Evolutionary conservation across 2,888 invertebrate species (phyloP), one percentile per base, ranked within the genome.

Genomic region (Proisotoma minuta): DNA sequence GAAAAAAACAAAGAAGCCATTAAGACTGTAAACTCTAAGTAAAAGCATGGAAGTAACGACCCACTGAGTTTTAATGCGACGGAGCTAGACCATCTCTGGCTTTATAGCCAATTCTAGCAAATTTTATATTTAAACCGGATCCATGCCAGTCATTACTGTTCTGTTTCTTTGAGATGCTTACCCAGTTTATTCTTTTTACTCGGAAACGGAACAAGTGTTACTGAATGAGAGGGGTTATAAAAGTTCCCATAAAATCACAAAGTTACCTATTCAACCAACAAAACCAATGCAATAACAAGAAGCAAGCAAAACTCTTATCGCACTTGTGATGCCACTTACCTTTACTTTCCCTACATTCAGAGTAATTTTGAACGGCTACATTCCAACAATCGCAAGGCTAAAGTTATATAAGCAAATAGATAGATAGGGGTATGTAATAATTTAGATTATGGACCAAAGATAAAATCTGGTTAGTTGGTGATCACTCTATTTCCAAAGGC

Each of bases 71-170:
- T 54, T 54, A 54, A 54, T 54, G 53, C 23, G 53, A 29, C 39
- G 23, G 53, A 28, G 39, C 39, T 39, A 39, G 53, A 29, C 53
- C 34, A 34, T 39, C 20, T 39, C 53, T 22, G 39, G 23, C n/a
- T 54, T 54, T 54, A 54, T 54, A 54, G 53, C 23, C 53, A 22
- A 54, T 54, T 54, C 39, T 22, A 49, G 39, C 29, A 54, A 54
- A 54, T 54, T 54, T 54, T 54, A 54, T 54, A 54, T 54, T 54
- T 54, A 54, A 54, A 54, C 53, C 34, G 34, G 52, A 52, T n/a
- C n/a, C n/a, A n/a, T 52, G 52, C 52, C 52, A 28, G 53, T 22
- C 39, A 54, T n/a, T n/a, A 54, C 53, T 39, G 3, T 54, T 39
- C 53, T 15, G 28, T 54, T 24, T 18, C 52, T 52, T 52, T 52